phyloP scores from a whole-genome alignment of 2,888 invertebrate genomes.

The Rhaphigaster nebulosa region DNA sequence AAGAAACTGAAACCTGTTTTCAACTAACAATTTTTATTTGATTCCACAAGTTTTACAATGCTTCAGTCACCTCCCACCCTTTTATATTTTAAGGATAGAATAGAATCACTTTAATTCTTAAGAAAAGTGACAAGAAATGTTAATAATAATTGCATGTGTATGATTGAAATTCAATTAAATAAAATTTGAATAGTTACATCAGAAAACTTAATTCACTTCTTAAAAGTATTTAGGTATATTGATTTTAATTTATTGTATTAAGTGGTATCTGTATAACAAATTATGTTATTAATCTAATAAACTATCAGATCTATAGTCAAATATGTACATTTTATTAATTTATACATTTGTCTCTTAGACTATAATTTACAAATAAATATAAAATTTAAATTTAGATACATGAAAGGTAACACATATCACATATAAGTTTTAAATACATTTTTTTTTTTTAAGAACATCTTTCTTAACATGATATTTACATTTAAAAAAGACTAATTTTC shows the following conservation, averaged over 20 bases:
- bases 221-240: neutral
- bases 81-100: neutral
- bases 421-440: neutral
- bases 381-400: neutral
- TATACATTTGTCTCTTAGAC: neutral
- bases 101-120: neutral
- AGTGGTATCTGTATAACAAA: neutral
- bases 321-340: neutral
- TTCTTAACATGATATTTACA: neutral
- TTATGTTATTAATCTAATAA: neutral
- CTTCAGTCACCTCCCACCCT: neutral
- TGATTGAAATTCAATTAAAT: neutral
- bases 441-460: slow-evolving; percentile 12
- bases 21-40: neutral
- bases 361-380: neutral
- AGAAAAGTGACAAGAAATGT: neutral
- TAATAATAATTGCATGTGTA: neutral
- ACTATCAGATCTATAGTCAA: neutral
- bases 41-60: neutral
- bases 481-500: neutral
- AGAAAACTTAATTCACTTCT: neutral
- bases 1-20: too few species aligned
- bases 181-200: neutral
- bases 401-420: slow-evolving; percentile 21
- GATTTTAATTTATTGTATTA: neutral